These are phyloP conservation scores for Adelosebastes latens DNA, from an alignment of 2,797 vertebrate genomes.

Conservation along the genomic window DNA sequence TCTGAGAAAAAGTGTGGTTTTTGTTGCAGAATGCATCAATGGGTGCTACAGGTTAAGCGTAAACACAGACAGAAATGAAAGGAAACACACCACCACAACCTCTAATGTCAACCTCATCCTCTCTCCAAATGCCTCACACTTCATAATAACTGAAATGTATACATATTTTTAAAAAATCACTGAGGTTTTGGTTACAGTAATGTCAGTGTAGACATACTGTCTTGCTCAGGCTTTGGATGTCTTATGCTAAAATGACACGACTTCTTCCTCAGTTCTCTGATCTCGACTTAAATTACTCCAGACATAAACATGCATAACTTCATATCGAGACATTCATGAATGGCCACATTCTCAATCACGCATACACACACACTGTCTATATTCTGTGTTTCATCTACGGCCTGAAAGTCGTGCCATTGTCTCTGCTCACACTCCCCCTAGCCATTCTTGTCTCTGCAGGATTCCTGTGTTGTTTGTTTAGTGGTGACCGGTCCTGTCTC, in stretches of 20 bases:
- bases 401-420: slow-evolving; percentile 46
- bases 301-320: slow-evolving; percentile 33
- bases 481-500: slow-evolving; percentile 67
- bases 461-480: slow-evolving; percentile 70
- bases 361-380: slow-evolving; percentile 32
- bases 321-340: slow-evolving; percentile 29
- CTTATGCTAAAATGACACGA: slow-evolving; percentile 11
- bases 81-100: background rate
- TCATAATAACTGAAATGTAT: slow-evolving; percentile 19
- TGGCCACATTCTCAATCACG: slow-evolving; percentile 30
- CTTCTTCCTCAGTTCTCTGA: slow-evolving; percentile 23
- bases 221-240: slow-evolving; percentile 8
- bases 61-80: slow-evolving; percentile 8
- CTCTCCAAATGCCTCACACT: slow-evolving; percentile 1
- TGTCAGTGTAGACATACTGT: background rate
- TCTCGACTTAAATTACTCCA: slow-evolving; percentile 33
- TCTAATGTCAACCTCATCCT: slow-evolving; percentile 6
- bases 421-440: slow-evolving; percentile 45
- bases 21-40: slow-evolving; percentile 5
- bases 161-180: background rate
- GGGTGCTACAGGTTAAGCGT: background rate
- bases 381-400: slow-evolving; percentile 44
- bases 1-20: background rate
- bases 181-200: slow-evolving; percentile 14
- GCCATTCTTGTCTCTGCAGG: slow-evolving; percentile 55